Percentiles rank a stretch among this genome's conserved stretches.
phyloP scores from a whole-genome alignment of 2,888 invertebrate species.

The Thalpophila matura region DNA sequence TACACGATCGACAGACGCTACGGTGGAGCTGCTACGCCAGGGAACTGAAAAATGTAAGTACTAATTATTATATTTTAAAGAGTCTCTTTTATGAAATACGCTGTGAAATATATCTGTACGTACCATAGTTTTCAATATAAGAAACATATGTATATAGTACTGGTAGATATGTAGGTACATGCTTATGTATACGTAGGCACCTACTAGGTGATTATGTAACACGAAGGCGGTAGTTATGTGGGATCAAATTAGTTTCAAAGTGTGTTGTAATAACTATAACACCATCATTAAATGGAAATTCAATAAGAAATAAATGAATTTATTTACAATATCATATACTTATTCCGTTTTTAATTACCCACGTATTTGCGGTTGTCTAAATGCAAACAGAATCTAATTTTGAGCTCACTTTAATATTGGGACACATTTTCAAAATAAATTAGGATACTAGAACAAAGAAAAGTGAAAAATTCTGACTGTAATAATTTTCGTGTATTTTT shows the following conservation, averaged over 20 bases:
- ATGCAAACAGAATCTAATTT: background rate
- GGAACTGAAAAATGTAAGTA: conserved; percentile 88
- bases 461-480: background rate
- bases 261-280: background rate
- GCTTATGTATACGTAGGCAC: conserved; percentile 31
- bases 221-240: background rate
- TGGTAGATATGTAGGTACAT: conserved; percentile 15
- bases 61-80: conserved; percentile 51
- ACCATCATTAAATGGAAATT: background rate
- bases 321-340: background rate
- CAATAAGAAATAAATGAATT: background rate
- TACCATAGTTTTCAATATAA: conserved; percentile 28
- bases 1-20: conserved; percentile 87
- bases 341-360: background rate
- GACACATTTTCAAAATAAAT: background rate
- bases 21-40: conserved; percentile 84
- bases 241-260: background rate
- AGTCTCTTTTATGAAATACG: conserved; percentile 18
- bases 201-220: conserved; percentile 55
- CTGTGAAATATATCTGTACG: conserved; percentile 17
- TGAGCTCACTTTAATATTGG: too few species aligned
- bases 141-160: conserved; percentile 35
- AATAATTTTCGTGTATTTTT: too few species aligned
- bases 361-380: background rate
- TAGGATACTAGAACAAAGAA: background rate